Evolutionary conservation across 2,888 invertebrate species (phyloP).

Genomic region (Drosophila borealis): DNA sequence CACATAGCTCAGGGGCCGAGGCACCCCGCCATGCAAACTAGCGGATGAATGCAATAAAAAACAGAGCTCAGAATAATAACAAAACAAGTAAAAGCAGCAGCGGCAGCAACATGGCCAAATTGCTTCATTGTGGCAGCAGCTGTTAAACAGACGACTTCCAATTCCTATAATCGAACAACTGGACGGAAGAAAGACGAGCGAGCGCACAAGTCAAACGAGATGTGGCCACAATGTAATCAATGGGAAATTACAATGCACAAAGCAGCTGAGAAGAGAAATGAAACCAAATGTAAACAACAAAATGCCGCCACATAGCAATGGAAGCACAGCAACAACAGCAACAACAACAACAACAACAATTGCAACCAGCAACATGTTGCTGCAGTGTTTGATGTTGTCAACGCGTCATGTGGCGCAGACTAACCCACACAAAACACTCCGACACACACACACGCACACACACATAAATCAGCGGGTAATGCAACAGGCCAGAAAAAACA

Average conservation of each 20-base stretch:
- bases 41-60: constrained; percentile 26
- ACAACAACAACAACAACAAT: constrained; percentile 3
- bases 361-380: constrained; percentile 58
- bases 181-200: constrained; percentile 41
- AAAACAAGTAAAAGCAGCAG: constrained; percentile 29
- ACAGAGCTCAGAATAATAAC: constrained; percentile 38
- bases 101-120: constrained; percentile 48
- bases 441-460: constrained; percentile 17
- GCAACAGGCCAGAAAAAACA: constrained; percentile 34
- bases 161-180: constrained; percentile 46
- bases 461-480: constrained; percentile 44
- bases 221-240: constrained; percentile 51
- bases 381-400: constrained; percentile 42
- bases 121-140: constrained; percentile 64
- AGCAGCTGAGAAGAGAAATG: constrained; percentile 3
- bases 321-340: constrained; percentile 22
- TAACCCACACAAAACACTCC: constrained; percentile 6
- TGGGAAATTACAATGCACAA: constrained; percentile 51
- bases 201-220: constrained; percentile 51
- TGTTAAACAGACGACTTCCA: constrained; percentile 50
- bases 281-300: constrained; percentile 56
- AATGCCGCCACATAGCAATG: constrained; percentile 22
- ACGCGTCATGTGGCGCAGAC: constrained; percentile 38
- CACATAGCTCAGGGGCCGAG: background rate
- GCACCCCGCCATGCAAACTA: constrained; percentile 20